phyloP scores from a whole-genome alignment of 2,113 vertebrate species.

The Psephotus haematonotus region DNA sequence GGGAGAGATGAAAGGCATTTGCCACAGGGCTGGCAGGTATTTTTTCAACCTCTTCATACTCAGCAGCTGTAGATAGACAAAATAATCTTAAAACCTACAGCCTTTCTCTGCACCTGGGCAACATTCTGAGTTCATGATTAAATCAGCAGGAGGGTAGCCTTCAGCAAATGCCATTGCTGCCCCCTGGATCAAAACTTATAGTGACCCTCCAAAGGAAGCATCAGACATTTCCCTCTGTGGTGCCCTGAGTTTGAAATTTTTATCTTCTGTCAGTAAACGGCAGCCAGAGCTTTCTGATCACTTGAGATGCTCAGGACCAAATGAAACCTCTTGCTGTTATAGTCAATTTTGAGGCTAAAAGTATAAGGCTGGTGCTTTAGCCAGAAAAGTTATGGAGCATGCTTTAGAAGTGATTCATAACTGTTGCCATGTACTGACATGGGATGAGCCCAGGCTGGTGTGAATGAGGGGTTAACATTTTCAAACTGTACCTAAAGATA shows the following conservation, averaged over 20 bases:
- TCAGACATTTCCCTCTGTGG: neutral
- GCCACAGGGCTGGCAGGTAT: neutral
- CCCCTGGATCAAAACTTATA: fast-evolving
- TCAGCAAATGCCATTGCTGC: neutral
- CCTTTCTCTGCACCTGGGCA: neutral
- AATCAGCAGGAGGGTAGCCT: neutral
- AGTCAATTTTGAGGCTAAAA: neutral
- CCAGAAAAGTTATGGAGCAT: fast-evolving
- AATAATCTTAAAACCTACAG: neutral
- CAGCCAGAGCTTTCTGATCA: neutral
- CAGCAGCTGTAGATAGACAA: neutral
- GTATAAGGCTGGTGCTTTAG: neutral
- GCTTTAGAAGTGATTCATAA: neutral
- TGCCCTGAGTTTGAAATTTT: neutral
- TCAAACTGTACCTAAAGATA: neutral
- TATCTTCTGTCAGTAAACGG: neutral
- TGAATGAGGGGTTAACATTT: neutral
- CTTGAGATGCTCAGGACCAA: neutral
- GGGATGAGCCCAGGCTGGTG: neutral
- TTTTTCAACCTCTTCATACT: neutral
- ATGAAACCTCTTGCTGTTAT: neutral
- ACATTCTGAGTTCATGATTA: neutral
- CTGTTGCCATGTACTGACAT: neutral
- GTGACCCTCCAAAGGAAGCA: neutral
- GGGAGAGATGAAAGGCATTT: neutral